phyloP scores from a whole-genome alignment of 2,888 invertebrate genomes.

The Chydorus sphaericus region DNA sequence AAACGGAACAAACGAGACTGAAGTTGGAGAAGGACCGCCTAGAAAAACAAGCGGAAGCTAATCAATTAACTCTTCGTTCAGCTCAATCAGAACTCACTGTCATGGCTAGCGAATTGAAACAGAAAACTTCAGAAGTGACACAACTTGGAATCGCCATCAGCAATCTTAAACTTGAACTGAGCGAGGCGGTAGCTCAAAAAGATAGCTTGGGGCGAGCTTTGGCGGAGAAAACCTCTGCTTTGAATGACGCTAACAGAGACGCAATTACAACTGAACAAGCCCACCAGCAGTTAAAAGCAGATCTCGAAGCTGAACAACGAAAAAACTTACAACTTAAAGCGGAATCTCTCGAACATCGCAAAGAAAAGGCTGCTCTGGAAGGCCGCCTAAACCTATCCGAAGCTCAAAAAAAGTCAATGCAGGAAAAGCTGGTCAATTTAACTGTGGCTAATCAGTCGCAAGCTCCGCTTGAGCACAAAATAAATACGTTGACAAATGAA shows the following conservation, averaged over 20 bases:
- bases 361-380: conserved; percentile 4
- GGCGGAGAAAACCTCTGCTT: not conserved
- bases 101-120: not conserved
- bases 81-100: not conserved
- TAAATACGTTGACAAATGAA: not conserved
- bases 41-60: not conserved
- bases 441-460: conserved; percentile 10
- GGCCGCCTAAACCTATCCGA: not conserved
- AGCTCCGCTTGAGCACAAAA: not conserved
- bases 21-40: not conserved
- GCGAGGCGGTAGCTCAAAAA: not conserved
- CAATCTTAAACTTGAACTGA: not conserved
- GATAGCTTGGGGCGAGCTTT: not conserved
- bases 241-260: not conserved
- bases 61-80: not conserved
- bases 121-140: not conserved
- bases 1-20: not conserved
- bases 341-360: not conserved
- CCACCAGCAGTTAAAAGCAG: not conserved
- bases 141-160: not conserved
- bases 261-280: not conserved
- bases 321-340: not conserved
- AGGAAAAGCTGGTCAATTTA: not conserved
- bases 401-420: not conserved
- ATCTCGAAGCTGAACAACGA: not conserved